Base-by-base conservation (phyloP, 1,140 invertebrate genomes). In the Eupeodes corollae region DNA sequence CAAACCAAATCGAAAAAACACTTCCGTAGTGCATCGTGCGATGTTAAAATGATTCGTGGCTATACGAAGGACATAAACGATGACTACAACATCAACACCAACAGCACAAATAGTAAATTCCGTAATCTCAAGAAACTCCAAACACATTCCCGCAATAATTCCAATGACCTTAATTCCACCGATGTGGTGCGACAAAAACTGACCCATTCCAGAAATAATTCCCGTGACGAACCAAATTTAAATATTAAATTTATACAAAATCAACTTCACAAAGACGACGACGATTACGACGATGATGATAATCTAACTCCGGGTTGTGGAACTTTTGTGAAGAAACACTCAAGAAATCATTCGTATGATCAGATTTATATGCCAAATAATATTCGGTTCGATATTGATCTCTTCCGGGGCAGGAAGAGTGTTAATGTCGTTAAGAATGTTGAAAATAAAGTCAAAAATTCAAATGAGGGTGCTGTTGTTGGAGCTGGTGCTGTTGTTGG, bases 321-420 rank as follows among this genome's bases (percentile, higher is more conserved):
- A 0, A 60, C 66, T 37, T 66, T 66, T 21, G 63, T 65, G 2
- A 64, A 67, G 47, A 67, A 67, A 49, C 64, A 68, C 48, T 62
- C 65, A 8, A 59, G 65, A 2, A 68, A 68, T 46, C 65, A 68
- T 49, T 67, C 65, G 39, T 68, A 67, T 42, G 65, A 68, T 52
- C 65, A 68, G 49, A 68, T 68, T 33, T 68, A 68, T 49, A 67
- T 66, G 62, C 65, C 64, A 31, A 68, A 68, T 37, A 68, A 68
- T 43, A 66, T 68, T 48, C 58, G 65, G 33, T 64, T 68, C 42
- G 65, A 68, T 57, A 56, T 61, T 2, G 65, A 68, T 35, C 62
- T 68, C 30, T 48, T 67, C 30, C 56, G 64, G 1, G 56, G 57
- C 40, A 63, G 63, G 33, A 67, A 67, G 51, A 68, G 61, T 47